Evolutionary conservation across 37 sponge, comb jelly and placozoan species (phyloP).

Genomic region (Spongilla lacustris): DNA sequence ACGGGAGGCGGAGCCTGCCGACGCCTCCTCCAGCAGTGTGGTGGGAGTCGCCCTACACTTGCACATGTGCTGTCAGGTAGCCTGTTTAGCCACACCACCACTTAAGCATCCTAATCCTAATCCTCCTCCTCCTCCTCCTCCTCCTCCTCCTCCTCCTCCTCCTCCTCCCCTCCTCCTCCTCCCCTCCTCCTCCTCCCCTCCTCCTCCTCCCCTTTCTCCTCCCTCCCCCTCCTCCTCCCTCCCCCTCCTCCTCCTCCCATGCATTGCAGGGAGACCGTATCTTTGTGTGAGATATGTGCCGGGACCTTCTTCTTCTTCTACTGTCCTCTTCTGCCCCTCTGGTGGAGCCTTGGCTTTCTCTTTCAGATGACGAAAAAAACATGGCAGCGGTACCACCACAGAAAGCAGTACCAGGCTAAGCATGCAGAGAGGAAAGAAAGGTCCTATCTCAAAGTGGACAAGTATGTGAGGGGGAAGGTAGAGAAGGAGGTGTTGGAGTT

Average conservation of each 20-base stretch:
- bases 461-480: slow-evolving; percentile 64
- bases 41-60: slow-evolving; percentile 68
- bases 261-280: slow-evolving; percentile 59
- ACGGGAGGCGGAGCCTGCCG: slow-evolving; percentile 48
- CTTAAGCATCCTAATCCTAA: neutral
- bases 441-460: slow-evolving; percentile 60
- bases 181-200: too few relatives aligned
- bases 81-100: neutral
- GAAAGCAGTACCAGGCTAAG: slow-evolving; percentile 25
- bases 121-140: neutral
- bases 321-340: slow-evolving; percentile 79
- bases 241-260: too few relatives aligned
- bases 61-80: slow-evolving; percentile 75
- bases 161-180: too few relatives aligned
- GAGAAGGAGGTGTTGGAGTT: slow-evolving; percentile 41
- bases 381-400: slow-evolving; percentile 38
- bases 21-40: slow-evolving; percentile 41
- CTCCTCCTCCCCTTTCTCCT: too few relatives aligned
- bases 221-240: too few relatives aligned
- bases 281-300: slow-evolving; percentile 41
- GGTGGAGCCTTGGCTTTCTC: slow-evolving; percentile 67
- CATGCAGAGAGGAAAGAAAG: slow-evolving; percentile 41
- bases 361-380: slow-evolving; percentile 22
- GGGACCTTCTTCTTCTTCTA: slow-evolving; percentile 84
- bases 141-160: too few relatives aligned